Base-by-base conservation (phyloP, 2,113 vertebrate species). In the Chauna torquata region DNA sequence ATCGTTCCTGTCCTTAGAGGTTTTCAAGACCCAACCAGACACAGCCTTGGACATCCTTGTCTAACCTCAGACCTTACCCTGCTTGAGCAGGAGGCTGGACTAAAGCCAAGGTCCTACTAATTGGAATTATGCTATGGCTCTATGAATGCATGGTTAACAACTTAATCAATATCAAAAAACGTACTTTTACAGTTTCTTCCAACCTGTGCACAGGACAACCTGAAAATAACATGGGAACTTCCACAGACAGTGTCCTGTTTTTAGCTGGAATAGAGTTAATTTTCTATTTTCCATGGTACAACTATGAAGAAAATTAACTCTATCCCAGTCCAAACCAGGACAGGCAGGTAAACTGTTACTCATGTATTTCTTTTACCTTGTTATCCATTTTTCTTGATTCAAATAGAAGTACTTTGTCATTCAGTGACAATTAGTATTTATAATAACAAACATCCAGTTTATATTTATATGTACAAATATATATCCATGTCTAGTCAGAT, bases 1-100 rank as follows among this genome's bases (percentile, higher is more conserved):
- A n/a, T 3, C 11, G 1, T 20, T 82, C 78, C 50, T 42, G 15
- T 32, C 11, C 9, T 77, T 34, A 16, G 5, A 45, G 2, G 0
- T 57, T 87, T 81, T 75, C 40, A 82, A 64, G n/a, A 74, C 9
- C 4, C 24, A 86, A 3, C 14, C 36, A 19, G 18, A 86, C 3
- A 47, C 14, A 86, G 22, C 3, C 11, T 65, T 45, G 30, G 4
- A 3, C 7, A 69, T 45, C 10, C 4, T 55, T 54, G 16, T 72
- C 49, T 77, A 55, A 32, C 3, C 1, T 72, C 16, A 77, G 44
- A 55, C 3, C 5, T 55, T 8, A 1, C 8, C 3, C 1, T 70
- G 8, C 40, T 40, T 66, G 14, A 91, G 47, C 6, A 54, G 7
- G 3, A 82, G 14, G 32, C 3, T 47, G 36, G 12, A n/a, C 28